These are phyloP conservation scores for Lacerta bilineata DNA, from an alignment of 2,797 vertebrate species.

Conservation along the genomic window DNA sequence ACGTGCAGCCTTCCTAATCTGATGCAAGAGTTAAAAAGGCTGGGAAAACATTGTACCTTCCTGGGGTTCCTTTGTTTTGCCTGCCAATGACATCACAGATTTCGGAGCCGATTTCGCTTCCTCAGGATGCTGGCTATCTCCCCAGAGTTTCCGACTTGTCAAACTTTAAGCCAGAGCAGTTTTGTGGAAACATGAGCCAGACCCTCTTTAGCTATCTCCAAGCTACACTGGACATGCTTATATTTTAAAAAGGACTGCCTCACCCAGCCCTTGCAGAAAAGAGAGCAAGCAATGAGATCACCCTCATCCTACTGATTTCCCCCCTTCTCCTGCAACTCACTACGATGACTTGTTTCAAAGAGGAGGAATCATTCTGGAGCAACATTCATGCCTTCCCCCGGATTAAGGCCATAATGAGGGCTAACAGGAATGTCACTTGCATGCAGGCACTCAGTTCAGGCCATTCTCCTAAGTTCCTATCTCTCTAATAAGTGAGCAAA, in stretches of 20 bases:
- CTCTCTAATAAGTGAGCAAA: fast-evolving
- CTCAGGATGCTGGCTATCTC: conserved; percentile 76
- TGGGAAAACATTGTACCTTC: conserved; percentile 69
- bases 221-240: conserved; percentile 32
- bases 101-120: conserved; percentile 68
- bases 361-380: background rate
- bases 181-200: conserved; percentile 54
- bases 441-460: background rate
- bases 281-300: conserved; percentile 9
- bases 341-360: background rate
- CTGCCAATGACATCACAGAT: conserved; percentile 73
- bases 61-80: conserved; percentile 71
- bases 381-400: background rate
- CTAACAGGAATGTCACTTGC: no score
- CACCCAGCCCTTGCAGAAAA: background rate
- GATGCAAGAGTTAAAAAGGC: conserved; percentile 53
- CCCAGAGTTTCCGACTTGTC: conserved; percentile 74
- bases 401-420: background rate
- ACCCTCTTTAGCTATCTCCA: conserved; percentile 64
- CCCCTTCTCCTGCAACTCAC: background rate
- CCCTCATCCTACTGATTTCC: background rate
- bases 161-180: conserved; percentile 52
- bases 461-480: background rate
- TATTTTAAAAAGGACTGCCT: background rate
- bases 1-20: conserved; percentile 62